phyloP scores from a whole-genome alignment of 2,797 vertebrate species.

The Sebastes elongatus region DNA sequence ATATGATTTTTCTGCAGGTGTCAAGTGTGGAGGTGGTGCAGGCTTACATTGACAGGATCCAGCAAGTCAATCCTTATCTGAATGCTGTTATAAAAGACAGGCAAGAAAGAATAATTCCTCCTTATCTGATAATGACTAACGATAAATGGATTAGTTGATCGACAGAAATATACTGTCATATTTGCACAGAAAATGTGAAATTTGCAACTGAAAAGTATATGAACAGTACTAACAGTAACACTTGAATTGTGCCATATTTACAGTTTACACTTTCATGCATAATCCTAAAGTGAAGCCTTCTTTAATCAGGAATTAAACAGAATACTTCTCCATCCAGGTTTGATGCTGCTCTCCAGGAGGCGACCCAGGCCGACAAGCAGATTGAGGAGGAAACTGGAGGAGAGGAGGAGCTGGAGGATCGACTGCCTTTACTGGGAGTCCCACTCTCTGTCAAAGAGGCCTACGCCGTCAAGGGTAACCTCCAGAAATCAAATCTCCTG shows the following conservation, averaged over 20 bases:
- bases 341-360: conserved; percentile 87
- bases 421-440: conserved; percentile 88
- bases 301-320: background rate
- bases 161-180: background rate
- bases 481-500: background rate
- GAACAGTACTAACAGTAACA: background rate
- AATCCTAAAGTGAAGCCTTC: background rate
- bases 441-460: conserved; percentile 91
- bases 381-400: conserved; percentile 82
- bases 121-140: background rate
- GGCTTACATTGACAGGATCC: conserved; percentile 88
- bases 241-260: background rate
- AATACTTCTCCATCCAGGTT: conserved; percentile 78
- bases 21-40: conserved; percentile 87
- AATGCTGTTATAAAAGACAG: conserved; percentile 91
- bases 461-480: conserved; percentile 85
- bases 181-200: background rate
- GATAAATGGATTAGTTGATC: no score
- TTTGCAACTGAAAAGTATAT: background rate
- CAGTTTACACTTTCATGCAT: background rate
- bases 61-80: conserved; percentile 87
- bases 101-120: conserved; percentile 63
- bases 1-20: conserved; percentile 73
- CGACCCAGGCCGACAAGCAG: conserved; percentile 84
- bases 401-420: conserved; percentile 85